Percentiles rank a stretch among this genome's conserved stretches.
Evolutionary conservation across 2,113 vertebrate species (phyloP).

Genomic region (Scomber scombrus): DNA sequence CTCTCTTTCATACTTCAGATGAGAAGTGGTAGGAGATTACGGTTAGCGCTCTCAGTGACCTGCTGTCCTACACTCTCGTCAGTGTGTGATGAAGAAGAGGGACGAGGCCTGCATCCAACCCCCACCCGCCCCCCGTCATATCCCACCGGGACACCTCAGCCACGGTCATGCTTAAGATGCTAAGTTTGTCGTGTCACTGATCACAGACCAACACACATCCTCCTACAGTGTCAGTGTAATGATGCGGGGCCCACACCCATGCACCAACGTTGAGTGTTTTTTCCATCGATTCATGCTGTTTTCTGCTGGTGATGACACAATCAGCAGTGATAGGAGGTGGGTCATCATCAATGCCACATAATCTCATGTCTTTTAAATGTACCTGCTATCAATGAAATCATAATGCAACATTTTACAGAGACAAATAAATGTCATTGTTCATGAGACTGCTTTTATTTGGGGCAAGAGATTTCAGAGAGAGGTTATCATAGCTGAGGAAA

Average conservation of each 20-base stretch:
- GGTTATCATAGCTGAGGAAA: neutral
- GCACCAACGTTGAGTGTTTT: neutral
- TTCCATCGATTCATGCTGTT: neutral
- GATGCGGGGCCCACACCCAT: conserved; percentile 36
- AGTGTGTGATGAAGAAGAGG: conserved; percentile 54
- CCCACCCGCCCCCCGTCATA: neutral
- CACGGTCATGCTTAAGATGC: conserved; percentile 81
- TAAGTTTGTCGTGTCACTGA: conserved; percentile 70
- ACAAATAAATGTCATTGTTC: neutral
- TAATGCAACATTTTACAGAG: neutral
- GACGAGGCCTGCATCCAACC: conserved; percentile 38
- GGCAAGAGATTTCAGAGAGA: neutral
- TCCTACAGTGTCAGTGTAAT: conserved; percentile 47
- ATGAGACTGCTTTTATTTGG: neutral
- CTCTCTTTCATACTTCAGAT: conserved; percentile 44
- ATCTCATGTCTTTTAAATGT: neutral
- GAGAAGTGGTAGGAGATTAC: conserved; percentile 37
- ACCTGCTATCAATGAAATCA: neutral
- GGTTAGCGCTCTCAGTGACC: conserved; percentile 48
- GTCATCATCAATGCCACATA: conserved; percentile 2
- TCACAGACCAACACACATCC: conserved; percentile 45
- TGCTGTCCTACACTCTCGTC: conserved; percentile 43
- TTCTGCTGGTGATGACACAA: neutral
- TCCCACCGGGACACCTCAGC: conserved; percentile 68
- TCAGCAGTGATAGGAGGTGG: conserved; percentile 9